Evolutionary conservation across 2,113 vertebrate species (phyloP).

Genomic region (Tupaia chinensis): DNA sequence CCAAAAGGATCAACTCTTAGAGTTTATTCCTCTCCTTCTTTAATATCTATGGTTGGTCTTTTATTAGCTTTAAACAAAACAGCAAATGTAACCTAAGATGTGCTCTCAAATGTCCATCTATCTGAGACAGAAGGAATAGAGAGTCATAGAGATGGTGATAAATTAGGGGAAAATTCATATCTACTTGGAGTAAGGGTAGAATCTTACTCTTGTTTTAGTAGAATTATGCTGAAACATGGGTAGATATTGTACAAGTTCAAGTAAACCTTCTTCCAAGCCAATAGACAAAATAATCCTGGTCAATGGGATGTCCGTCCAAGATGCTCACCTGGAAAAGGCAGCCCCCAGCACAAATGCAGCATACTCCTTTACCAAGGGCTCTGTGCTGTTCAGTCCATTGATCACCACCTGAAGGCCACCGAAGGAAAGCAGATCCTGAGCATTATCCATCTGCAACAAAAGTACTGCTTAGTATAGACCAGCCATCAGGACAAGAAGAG

Average conservation of each 20-base stretch:
- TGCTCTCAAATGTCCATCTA: not conserved
- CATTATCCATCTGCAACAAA: conserved; percentile 95
- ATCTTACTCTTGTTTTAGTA: not conserved
- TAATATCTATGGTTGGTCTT: not conserved
- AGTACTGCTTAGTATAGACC: conserved; percentile 15
- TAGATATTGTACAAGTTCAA: not conserved
- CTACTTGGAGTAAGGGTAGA: conserved; percentile 17
- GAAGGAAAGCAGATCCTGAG: conserved; percentile 92
- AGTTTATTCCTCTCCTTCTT: conserved; percentile 27
- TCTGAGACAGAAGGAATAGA: not conserved
- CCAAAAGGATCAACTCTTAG: conserved; percentile 8
- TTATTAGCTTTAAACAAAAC: conserved; percentile 62
- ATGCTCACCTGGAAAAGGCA: conserved; percentile 92
- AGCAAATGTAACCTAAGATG: conserved; percentile 45
- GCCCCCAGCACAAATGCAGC: conserved; percentile 96
- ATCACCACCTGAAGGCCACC: conserved; percentile 93
- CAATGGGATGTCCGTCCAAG: not conserved
- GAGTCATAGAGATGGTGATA: conserved; percentile 38
- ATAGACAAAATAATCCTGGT: not conserved
- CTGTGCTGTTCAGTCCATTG: conserved; percentile 91
- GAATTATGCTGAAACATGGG: conserved; percentile 18
- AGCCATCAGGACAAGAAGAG: not conserved
- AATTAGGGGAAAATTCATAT: conserved; percentile 10
- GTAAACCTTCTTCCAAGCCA: not conserved
- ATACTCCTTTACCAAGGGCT: conserved; percentile 90